These are phyloP conservation scores for Scelioninae gen. 1 DNA, from an alignment of 2,888 invertebrate species.

Conservation along the genomic window DNA sequence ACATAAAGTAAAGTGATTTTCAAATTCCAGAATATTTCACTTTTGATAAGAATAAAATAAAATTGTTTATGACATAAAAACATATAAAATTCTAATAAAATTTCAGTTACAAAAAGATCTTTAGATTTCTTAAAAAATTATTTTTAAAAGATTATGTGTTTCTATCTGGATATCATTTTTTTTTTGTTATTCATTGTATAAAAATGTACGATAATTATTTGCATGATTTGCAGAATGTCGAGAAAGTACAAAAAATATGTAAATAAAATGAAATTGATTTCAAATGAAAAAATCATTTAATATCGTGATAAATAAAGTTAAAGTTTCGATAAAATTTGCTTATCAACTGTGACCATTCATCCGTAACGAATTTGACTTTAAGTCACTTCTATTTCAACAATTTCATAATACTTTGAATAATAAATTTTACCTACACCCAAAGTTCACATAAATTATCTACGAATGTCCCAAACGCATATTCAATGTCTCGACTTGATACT, in stretches of 20 bases:
- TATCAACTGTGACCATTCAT: constrained; percentile 10
- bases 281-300: background rate
- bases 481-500: constrained; percentile 29
- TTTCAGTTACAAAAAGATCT: too few species aligned
- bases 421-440: constrained; percentile 43
- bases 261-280: background rate
- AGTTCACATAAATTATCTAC: constrained; percentile 45
- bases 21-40: too few species aligned
- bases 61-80: too few species aligned
- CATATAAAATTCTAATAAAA: too few species aligned
- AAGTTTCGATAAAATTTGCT: constrained; percentile 11
- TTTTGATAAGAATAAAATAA: too few species aligned
- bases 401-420: constrained; percentile 52
- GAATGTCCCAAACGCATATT: constrained; percentile 29
- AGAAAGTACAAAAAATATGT: background rate
- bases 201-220: background rate
- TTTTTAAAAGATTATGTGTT: too few species aligned
- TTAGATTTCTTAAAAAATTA: too few species aligned
- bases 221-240: constrained; percentile 4
- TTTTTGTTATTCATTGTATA: background rate
- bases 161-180: too few species aligned
- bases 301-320: constrained; percentile 7
- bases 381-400: constrained; percentile 45
- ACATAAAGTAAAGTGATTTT: too few species aligned
- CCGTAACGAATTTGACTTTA: constrained; percentile 40